Evolutionary conservation across 2,797 vertebrate species (phyloP), one percentile per base, ranked within the genome.

Genomic region (Decapterus maruadsi): DNA sequence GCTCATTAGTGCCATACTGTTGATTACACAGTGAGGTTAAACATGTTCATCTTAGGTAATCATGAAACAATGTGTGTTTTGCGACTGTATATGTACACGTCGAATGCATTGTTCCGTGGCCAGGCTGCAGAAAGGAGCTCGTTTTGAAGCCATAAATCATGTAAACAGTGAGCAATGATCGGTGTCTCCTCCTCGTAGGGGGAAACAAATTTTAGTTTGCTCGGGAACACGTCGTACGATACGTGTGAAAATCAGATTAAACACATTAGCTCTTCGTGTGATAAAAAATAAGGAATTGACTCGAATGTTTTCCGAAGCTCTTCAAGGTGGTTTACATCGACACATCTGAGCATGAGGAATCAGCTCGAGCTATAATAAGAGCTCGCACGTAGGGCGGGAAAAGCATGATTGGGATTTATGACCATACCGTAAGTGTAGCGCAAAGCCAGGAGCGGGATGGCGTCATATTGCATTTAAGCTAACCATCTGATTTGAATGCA

Each of bases 401-500:
- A 65, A 29, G 29, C 51, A 5, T 53, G 34, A 72, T 68, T 17
- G 29, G 8, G 2, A 45, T 22, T 59, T 53, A 9, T 29, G 68
- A 42, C 50, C 22, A 40, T 26, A 54, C 45, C 55, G 8, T 46
- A 59, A 50, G 64, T 69, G 66, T n/a, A 50, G 55, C 55, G 69
- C 22, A 56, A 57, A 61, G 65, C 48, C 3, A 16, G 16, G 14
- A 8, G 36, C 29, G 4, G 45, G 29, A 19, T 43, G 58, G 9
- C 2, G 7, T 22, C 6, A 26, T 42, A 8, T 12, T 26, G 36
- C 31, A 8, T 68, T 42, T 26, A 17, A 55, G 60, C n/a, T 40
- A 42, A n/a, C 29, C 19, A 46, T 73, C 61, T 40, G 20, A 66
- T 66, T 45, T 69, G 12, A 77, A 40, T 42, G 58, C 63, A 46